Evolutionary conservation across 2,113 vertebrate species (phyloP).

Genomic region (Petaurus breviceps): DNA sequence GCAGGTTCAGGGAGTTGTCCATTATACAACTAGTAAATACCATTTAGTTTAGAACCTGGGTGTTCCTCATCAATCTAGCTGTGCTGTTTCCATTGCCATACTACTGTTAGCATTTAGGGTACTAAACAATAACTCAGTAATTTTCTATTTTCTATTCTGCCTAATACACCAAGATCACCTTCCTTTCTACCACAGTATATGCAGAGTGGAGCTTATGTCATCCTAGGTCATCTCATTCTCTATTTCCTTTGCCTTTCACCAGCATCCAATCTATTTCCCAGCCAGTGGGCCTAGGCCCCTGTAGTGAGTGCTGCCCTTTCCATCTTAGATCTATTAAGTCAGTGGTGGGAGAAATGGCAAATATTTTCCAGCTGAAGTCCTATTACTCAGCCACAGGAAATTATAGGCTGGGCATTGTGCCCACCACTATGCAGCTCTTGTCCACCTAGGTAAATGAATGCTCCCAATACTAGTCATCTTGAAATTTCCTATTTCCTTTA

Average conservation of each 20-base stretch:
- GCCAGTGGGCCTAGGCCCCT: too few species aligned
- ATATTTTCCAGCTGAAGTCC: background rate
- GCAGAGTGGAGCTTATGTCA: background rate
- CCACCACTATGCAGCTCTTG: background rate
- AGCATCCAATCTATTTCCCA: background rate
- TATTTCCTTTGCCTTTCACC: background rate
- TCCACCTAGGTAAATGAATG: background rate
- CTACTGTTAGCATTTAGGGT: too few species aligned
- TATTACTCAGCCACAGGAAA: background rate
- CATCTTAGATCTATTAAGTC: too few species aligned
- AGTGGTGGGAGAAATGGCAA: background rate
- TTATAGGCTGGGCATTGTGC: background rate
- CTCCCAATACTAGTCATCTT: background rate
- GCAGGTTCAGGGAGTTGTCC: too few species aligned
- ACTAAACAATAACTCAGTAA: too few species aligned
- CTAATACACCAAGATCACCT: too few species aligned
- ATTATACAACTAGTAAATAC: too few species aligned
- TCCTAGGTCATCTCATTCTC: background rate
- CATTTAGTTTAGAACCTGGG: too few species aligned
- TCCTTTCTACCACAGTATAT: too few species aligned
- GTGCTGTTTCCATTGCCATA: background rate
- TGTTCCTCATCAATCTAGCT: too few species aligned
- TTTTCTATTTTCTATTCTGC: too few species aligned
- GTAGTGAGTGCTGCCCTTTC: background rate
- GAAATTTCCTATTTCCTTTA: too few species aligned